These are phyloP conservation scores for Cinclus cinclus DNA, from an alignment of 2,113 vertebrate species.

Conservation along the genomic window DNA sequence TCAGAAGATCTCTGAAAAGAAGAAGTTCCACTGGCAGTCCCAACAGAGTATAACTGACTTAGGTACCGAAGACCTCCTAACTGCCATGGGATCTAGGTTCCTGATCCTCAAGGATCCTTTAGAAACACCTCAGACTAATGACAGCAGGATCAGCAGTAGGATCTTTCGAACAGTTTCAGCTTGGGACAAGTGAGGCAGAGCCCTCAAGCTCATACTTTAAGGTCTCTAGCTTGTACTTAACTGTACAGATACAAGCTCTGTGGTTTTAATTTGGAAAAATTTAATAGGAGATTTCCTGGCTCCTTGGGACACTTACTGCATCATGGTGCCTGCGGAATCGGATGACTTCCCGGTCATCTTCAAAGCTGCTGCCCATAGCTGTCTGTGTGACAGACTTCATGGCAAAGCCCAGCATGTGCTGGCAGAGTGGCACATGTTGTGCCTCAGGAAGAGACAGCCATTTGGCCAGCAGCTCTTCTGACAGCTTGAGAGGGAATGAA, in stretches of 20 bases:
- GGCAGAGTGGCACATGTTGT: constrained; percentile 90
- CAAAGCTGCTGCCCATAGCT: constrained; percentile 87
- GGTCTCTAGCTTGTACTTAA: neutral
- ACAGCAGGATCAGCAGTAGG: neutral
- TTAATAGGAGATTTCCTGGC: neutral
- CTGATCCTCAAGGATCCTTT: neutral
- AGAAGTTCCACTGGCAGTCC: neutral
- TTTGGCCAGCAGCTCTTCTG: constrained; percentile 88
- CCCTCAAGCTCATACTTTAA: neutral
- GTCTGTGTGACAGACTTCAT: constrained; percentile 91
- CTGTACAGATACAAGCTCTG: neutral
- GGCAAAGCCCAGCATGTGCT: constrained; percentile 91
- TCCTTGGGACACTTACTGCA: constrained; percentile 75
- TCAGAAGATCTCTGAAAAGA: neutral
- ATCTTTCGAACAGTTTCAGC: neutral
- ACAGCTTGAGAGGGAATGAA: constrained; percentile 78
- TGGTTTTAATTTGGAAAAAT: neutral
- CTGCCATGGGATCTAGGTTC: neutral
- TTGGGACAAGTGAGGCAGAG: neutral
- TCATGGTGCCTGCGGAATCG: constrained; percentile 91
- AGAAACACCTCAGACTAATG: neutral
- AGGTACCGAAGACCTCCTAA: neutral
- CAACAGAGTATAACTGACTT: neutral
- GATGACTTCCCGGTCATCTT: constrained; percentile 85
- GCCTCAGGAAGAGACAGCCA: constrained; percentile 86